These are phyloP conservation scores for Euzetes globulus DNA, from an alignment of 2,888 invertebrate species.

Conservation along the genomic window DNA sequence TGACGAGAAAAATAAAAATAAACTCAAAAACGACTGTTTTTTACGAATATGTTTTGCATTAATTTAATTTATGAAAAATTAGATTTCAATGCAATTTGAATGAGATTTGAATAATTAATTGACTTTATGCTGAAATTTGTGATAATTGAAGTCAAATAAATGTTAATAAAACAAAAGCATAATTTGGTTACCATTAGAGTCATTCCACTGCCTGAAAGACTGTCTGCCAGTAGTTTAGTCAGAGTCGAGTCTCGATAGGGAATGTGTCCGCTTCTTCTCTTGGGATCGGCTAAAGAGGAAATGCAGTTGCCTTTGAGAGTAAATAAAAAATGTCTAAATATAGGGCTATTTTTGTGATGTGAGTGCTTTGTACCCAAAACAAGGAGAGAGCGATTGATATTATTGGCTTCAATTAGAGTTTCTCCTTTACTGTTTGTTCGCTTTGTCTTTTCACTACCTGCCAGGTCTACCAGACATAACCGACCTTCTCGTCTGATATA, in stretches of 20 bases:
- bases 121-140: too few species aligned
- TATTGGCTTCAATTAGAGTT: constrained; percentile 86
- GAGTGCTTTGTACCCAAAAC: constrained; percentile 63
- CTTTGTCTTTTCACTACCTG: constrained; percentile 94
- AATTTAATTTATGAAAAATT: too few species aligned
- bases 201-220: constrained; percentile 85
- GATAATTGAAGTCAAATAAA: not conserved
- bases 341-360: constrained; percentile 5
- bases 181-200: constrained; percentile 69
- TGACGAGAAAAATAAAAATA: too few species aligned
- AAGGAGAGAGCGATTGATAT: constrained; percentile 91
- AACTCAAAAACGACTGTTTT: too few species aligned
- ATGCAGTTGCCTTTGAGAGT: constrained; percentile 73
- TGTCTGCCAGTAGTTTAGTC: constrained; percentile 85
- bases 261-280: constrained; percentile 67
- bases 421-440: constrained; percentile 78
- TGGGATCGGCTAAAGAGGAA: constrained; percentile 61
- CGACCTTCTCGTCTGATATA: constrained; percentile 86
- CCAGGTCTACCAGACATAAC: constrained; percentile 89
- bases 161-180: not conserved
- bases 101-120: too few species aligned
- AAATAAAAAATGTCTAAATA: constrained; percentile 19
- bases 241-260: constrained; percentile 90
- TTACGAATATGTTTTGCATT: too few species aligned
- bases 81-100: too few species aligned